Percentiles rank a stretch among this genome's conserved stretches.
These are phyloP conservation scores for Pseudanteris insignis DNA, from an alignment of 2,888 invertebrate species.

Conservation along the genomic window DNA sequence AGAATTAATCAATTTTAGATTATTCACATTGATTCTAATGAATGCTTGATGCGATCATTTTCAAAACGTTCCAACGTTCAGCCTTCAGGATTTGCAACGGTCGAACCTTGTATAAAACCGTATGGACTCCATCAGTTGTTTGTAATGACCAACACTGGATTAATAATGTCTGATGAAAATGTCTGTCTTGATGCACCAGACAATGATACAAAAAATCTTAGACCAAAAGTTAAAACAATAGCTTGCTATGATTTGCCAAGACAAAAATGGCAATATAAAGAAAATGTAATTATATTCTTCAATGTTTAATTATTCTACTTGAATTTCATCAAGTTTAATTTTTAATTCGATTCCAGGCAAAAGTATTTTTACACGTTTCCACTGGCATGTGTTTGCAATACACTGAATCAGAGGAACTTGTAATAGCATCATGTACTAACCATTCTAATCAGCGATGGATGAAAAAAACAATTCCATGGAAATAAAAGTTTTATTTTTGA, in stretches of 20 bases:
- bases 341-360: constrained; percentile 63
- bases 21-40: constrained; percentile 67
- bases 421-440: constrained; percentile 71
- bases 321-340: neutral
- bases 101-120: constrained; percentile 73
- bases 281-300: constrained; percentile 58
- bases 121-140: constrained; percentile 75
- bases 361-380: constrained; percentile 68
- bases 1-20: constrained; percentile 62
- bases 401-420: constrained; percentile 68
- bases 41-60: constrained; percentile 75
- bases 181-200: constrained; percentile 82
- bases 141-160: constrained; percentile 75
- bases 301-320: neutral
- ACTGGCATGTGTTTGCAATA: constrained; percentile 72
- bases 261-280: constrained; percentile 77
- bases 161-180: constrained; percentile 87
- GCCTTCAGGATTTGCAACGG: constrained; percentile 76
- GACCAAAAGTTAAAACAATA: constrained; percentile 75
- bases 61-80: constrained; percentile 73
- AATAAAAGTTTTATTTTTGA: too few relatives aligned
- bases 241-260: constrained; percentile 75
- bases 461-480: constrained; percentile 76
- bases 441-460: constrained; percentile 75
- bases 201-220: constrained; percentile 67